These are phyloP conservation scores for Muraenolepis orangiensis DNA, from an alignment of 2,797 vertebrate genomes.

Conservation along the genomic window DNA sequence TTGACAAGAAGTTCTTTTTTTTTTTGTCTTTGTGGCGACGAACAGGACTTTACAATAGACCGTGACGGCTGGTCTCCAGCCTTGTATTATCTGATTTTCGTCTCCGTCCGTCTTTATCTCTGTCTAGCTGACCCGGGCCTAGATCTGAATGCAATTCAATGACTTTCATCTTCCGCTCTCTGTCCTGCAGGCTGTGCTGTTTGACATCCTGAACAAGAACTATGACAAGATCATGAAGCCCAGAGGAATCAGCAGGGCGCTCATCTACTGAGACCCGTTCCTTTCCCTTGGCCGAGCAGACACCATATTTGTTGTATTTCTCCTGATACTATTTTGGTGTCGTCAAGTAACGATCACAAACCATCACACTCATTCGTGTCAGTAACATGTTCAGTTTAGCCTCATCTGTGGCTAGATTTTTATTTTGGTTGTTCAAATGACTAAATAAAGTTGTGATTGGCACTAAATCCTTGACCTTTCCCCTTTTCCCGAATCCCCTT, in stretches of 20 bases:
- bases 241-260: constrained; percentile 84
- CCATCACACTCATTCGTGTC: constrained; percentile 26
- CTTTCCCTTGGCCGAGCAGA: not conserved
- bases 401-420: constrained; percentile 29
- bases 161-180: constrained; percentile 9
- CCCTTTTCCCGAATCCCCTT: not conserved
- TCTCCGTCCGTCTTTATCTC: not conserved
- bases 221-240: constrained; percentile 91
- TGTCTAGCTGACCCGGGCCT: not conserved
- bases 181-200: constrained; percentile 78
- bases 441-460: constrained; percentile 64
- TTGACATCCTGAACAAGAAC: constrained; percentile 88
- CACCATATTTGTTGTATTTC: constrained; percentile 2
- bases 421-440: constrained; percentile 46
- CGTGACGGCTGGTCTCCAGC: not conserved
- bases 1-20: not conserved
- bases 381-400: constrained; percentile 20
- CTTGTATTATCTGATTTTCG: not conserved
- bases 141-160: too few species aligned
- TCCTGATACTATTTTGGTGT: constrained; percentile 36
- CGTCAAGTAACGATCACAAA: constrained; percentile 33
- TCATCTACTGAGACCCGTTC: constrained; percentile 82
- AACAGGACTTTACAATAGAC: not conserved
- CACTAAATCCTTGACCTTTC: not conserved
- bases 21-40: not conserved